Percentiles rank a stretch among this genome's conserved stretches.
phyloP scores from a whole-genome alignment of 2,797 vertebrate genomes.

The Syngnathus acus region DNA sequence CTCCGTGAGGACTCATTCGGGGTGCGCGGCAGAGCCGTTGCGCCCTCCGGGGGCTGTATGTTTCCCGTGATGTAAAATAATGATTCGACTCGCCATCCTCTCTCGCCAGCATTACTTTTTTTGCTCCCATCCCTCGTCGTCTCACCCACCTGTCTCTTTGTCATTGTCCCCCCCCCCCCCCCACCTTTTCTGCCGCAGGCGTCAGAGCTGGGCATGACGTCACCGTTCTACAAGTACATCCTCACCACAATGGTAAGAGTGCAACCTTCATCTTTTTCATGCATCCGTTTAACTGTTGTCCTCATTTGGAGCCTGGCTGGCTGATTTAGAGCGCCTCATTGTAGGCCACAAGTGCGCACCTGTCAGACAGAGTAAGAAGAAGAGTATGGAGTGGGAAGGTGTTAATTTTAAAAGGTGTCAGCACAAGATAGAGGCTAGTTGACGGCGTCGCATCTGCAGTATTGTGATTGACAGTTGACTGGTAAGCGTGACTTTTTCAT shows the following conservation, averaged over 20 bases:
- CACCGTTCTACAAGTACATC: conserved; percentile 89
- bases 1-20: conserved; percentile 33
- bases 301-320: conserved; percentile 11
- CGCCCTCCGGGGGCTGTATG: conserved; percentile 38
- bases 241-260: conserved; percentile 84
- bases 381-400: neutral
- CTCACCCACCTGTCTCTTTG: conserved; percentile 9
- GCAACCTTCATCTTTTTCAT: conserved; percentile 10
- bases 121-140: conserved; percentile 20
- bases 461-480: too few relatives aligned
- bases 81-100: conserved; percentile 42
- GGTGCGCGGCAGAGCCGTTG: conserved; percentile 26
- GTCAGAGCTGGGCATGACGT: conserved; percentile 85
- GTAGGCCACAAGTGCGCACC: neutral
- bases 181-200: conserved; percentile 62
- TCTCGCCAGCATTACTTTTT: conserved; percentile 29
- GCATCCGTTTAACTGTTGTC: conserved; percentile 4
- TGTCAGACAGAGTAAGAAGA: too few relatives aligned
- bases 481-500: too few relatives aligned
- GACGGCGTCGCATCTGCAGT: too few relatives aligned
- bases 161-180: conserved; percentile 16
- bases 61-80: conserved; percentile 54
- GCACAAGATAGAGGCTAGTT: too few relatives aligned
- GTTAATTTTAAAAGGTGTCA: too few relatives aligned
- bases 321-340: neutral